Base-by-base conservation (phyloP, 37 sponge, comb jelly and placozoan genomes). In the Eunapius fragilis region DNA sequence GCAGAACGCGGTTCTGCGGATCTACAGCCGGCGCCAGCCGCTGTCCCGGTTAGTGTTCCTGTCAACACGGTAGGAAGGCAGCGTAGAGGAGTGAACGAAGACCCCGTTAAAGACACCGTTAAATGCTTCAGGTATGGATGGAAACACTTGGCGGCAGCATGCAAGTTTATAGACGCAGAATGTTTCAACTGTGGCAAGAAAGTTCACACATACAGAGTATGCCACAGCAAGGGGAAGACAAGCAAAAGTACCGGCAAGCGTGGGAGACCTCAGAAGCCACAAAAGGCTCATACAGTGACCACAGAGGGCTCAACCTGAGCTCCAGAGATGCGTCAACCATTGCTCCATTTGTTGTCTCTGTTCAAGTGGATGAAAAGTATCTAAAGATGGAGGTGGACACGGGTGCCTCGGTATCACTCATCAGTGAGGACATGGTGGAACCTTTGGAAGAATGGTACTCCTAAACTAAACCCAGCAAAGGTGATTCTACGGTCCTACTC, bases 371-470 rank as follows among this genome's bases (percentile, higher is more conserved):
- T 19, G 17, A 58, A 12, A 58, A 58, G 58, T 58, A 58, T 58
- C 17, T 89, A 9, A 25, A 84, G 37, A 89, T 88, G 89, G 83
- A 88, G 67, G 33, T 82, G 14, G 89, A 88, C 83, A 88, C 89
- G 26, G 89, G 89, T 36, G 83, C 83, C 25, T 70, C 89, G 23
- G 70, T 82, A 31, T 83, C 89, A 77, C 31, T 88, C 19, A 78
- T 89, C 26, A 68, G 50, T 24, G 67, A 48, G 27, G 25, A 81
- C 69, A 19, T 81, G 74, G 31, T 33, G 50, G 28, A 19, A 36
- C 45, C 74, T 81, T 36, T 23, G 30, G 33, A 25, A 71, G 36
- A 22, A 25, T 37, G 67, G 47, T 28, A 50, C 27, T 19, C 36
- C 70, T 70, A 25, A 37, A 28, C 72, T 82, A 4, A 76, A 80